These are phyloP conservation scores for Oreortyx pictus DNA, from an alignment of 2,797 vertebrate species.

Conservation along the genomic window DNA sequence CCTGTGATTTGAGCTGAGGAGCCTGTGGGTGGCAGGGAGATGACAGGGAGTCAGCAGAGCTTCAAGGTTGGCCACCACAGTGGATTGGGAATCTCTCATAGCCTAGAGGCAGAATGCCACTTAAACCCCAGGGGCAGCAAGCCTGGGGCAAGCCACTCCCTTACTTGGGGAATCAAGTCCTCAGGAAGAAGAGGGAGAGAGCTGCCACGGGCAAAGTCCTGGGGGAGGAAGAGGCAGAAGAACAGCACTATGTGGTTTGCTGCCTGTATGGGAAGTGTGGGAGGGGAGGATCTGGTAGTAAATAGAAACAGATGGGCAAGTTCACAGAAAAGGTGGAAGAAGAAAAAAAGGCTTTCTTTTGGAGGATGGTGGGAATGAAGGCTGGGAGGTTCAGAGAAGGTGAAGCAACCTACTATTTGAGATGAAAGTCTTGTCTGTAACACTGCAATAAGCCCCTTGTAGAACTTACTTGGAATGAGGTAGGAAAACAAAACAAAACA, in stretches of 20 bases:
- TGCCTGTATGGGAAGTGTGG: not conserved
- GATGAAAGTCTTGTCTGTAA: not conserved
- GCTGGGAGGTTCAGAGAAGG: not conserved
- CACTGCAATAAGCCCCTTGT: not conserved
- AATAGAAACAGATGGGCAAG: slow-evolving; percentile 32
- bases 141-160: fast-evolving
- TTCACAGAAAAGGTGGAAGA: slow-evolving; percentile 19
- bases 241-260: not conserved
- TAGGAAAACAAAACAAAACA: not conserved
- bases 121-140: not conserved
- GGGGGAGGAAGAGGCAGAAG: not conserved
- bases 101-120: not conserved
- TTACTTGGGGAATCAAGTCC: not conserved
- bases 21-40: not conserved
- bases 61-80: not conserved
- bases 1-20: fast-evolving
- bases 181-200: not conserved
- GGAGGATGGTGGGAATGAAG: not conserved
- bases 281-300: not conserved
- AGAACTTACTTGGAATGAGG: not conserved
- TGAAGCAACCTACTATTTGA: not conserved
- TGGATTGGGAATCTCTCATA: not conserved
- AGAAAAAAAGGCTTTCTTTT: not conserved
- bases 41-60: not conserved
- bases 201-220: not conserved